Evolutionary conservation across 64 coral and sea anemone species (phyloP).

Genomic region (Dendronephthya gigantea): DNA sequence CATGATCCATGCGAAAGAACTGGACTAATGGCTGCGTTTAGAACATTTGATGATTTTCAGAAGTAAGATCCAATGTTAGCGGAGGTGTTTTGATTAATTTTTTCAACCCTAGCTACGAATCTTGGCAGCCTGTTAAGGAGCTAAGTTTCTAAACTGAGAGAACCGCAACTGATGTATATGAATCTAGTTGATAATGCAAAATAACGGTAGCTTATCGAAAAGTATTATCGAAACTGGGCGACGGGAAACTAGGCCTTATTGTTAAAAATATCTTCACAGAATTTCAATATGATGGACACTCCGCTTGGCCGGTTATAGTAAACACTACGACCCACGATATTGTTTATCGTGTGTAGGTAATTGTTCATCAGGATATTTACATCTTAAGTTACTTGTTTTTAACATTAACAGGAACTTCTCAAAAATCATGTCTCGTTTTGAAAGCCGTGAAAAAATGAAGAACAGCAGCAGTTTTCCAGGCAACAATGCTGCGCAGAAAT

Average conservation of each 20-base stretch:
- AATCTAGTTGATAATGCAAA: too few species aligned
- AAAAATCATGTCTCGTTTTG: conserved; percentile 45
- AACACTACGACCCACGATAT: too few species aligned
- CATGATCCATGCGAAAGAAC: conserved; percentile 57
- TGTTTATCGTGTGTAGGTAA: neutral
- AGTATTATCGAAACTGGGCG: neutral
- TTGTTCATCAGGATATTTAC: neutral
- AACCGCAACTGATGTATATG: too few species aligned
- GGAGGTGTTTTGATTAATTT: too few species aligned
- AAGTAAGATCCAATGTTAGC: conserved; percentile 41
- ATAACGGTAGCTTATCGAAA: too few species aligned
- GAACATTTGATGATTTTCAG: conserved; percentile 66
- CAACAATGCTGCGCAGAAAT: neutral
- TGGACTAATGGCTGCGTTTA: conserved; percentile 85
- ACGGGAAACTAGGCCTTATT: neutral
- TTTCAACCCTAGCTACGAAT: too few species aligned
- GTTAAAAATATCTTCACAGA: neutral
- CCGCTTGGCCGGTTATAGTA: too few species aligned
- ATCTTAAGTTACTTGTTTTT: neutral
- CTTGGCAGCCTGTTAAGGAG: neutral
- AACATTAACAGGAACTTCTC: conserved; percentile 22
- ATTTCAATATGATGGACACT: too few species aligned
- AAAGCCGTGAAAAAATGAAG: conserved; percentile 4
- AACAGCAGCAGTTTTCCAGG: neutral
- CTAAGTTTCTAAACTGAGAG: neutral